Evolutionary conservation across 2,888 invertebrate species (phyloP).

Genomic region (Antitype chi): DNA sequence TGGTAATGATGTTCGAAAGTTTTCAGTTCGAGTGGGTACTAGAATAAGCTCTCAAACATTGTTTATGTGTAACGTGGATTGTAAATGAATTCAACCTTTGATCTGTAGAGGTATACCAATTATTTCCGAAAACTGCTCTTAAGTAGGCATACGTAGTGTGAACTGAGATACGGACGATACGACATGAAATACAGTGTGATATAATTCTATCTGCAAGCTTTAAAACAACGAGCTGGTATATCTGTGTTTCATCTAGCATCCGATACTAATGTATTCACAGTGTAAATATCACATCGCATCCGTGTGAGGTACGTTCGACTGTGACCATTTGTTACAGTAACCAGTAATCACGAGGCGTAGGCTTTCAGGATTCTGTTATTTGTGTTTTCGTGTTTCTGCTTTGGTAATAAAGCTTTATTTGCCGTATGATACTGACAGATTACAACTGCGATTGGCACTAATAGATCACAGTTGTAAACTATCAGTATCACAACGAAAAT

Average conservation of each 20-base stretch:
- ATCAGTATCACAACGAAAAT: no score
- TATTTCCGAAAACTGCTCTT: not conserved
- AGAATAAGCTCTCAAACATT: not conserved
- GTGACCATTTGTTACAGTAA: conserved; percentile 1
- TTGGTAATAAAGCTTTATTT: not conserved
- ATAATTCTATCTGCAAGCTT: not conserved
- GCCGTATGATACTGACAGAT: fast-evolving
- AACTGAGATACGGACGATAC: not conserved
- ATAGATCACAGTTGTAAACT: not conserved
- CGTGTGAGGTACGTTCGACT: not conserved
- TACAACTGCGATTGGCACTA: not conserved
- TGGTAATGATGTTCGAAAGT: not conserved
- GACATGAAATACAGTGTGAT: not conserved
- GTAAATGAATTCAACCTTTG: not conserved
- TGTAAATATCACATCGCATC: not conserved
- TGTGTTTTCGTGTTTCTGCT: not conserved
- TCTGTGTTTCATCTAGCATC: not conserved
- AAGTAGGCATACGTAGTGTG: not conserved
- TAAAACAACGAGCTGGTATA: not conserved
- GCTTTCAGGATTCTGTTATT: not conserved
- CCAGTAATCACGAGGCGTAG: no score
- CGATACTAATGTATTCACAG: not conserved
- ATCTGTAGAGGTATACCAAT: not conserved
- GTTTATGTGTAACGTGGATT: no score
- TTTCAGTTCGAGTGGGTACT: not conserved